These are phyloP conservation scores for Hydractinia echinata DNA, from an alignment of 30 jellyfish, hydroid and myxozoan genomes.

Conservation along the genomic window DNA sequence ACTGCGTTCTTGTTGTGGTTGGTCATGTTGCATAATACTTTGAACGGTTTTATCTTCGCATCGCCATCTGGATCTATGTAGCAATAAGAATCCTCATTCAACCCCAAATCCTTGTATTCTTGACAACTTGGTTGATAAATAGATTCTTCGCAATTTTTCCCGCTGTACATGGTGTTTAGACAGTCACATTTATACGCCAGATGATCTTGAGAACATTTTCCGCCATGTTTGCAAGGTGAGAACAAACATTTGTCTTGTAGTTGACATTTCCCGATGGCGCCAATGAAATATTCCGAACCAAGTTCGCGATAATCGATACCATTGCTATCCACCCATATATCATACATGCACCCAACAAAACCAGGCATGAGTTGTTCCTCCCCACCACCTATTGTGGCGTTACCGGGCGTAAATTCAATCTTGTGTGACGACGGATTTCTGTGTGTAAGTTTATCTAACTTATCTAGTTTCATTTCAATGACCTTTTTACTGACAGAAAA, in stretches of 20 bases:
- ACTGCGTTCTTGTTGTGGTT: constrained; percentile 35
- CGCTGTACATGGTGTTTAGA: constrained; percentile 52
- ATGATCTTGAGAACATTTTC: constrained; percentile 58
- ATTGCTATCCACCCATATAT: constrained; percentile 64
- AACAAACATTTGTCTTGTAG: constrained; percentile 79
- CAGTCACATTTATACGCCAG: constrained; percentile 72
- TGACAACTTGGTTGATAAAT: constrained; percentile 75
- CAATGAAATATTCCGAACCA: constrained; percentile 37
- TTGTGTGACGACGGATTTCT: constrained; percentile 30
- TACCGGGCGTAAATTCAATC: constrained; percentile 42
- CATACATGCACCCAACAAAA: constrained; percentile 83
- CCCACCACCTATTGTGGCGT: constrained; percentile 93
- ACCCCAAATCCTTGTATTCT: constrained; percentile 69
- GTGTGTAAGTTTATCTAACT: constrained; percentile 20
- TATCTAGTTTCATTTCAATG: constrained; percentile 47
- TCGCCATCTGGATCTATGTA: constrained; percentile 90
- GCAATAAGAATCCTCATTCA: constrained; percentile 80
- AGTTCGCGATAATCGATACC: constrained; percentile 53
- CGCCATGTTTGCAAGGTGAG: constrained; percentile 86
- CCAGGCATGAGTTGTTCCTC: constrained; percentile 76
- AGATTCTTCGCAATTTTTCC: constrained; percentile 68
- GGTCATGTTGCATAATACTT: constrained; percentile 84
- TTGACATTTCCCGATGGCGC: constrained; percentile 52
- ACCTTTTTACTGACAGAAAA: constrained; percentile 43
- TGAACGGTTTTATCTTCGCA: constrained; percentile 63